Percentiles rank a stretch among this genome's conserved stretches.
Evolutionary conservation across 2,797 vertebrate species (phyloP).

Genomic region (Adrianichthys oophorus): DNA sequence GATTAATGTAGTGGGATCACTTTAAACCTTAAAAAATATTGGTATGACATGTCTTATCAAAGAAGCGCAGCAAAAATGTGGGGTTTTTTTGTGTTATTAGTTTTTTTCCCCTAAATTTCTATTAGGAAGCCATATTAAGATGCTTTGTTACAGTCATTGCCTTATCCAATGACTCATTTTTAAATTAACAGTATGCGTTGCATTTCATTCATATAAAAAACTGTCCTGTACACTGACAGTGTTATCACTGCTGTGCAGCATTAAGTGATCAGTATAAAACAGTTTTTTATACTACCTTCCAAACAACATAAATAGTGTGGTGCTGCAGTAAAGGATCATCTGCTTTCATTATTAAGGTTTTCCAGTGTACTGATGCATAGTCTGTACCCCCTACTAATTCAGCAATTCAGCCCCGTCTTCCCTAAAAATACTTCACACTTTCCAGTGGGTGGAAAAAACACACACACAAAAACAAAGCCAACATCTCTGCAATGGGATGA

Average conservation of each 20-base stretch:
- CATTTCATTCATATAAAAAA: background rate
- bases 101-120: too few relatives aligned
- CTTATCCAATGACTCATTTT: background rate
- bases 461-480: slow-evolving; percentile 38
- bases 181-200: background rate
- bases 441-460: slow-evolving; percentile 39
- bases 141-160: background rate
- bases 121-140: too few relatives aligned
- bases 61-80: too few relatives aligned
- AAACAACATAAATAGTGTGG: background rate
- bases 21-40: too few relatives aligned
- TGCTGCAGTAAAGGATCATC: slow-evolving; percentile 23
- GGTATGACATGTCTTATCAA: too few relatives aligned
- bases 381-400: slow-evolving; percentile 31
- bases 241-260: background rate
- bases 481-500: slow-evolving; percentile 42
- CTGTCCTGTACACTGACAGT: background rate
- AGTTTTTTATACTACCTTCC: background rate
- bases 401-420: slow-evolving; percentile 24
- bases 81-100: too few relatives aligned
- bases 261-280: background rate
- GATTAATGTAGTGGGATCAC: too few relatives aligned
- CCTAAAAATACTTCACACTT: slow-evolving; percentile 68
- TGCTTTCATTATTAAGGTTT: slow-evolving; percentile 38
- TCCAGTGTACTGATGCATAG: slow-evolving; percentile 27